Percentiles rank a stretch among this genome's conserved stretches.
phyloP scores from a whole-genome alignment of 2,797 vertebrate species.

The Psittacula derbiana region DNA sequence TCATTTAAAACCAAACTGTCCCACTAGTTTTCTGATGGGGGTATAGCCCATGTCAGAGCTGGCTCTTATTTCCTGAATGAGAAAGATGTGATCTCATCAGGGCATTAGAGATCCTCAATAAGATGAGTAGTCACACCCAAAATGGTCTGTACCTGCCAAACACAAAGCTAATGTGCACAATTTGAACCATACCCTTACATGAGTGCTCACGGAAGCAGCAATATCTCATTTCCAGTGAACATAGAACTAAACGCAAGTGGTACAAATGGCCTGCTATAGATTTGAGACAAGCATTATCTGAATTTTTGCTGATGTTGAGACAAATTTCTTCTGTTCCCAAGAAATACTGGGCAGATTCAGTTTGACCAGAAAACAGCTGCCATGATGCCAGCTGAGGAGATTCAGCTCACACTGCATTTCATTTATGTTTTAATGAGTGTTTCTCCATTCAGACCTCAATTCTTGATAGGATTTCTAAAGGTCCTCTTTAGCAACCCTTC shows the following conservation, averaged over 20 bases:
- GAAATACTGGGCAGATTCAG: neutral
- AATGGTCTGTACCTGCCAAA: neutral
- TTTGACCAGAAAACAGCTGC: neutral
- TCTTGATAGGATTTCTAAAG: neutral
- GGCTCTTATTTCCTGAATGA: neutral
- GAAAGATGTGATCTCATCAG: neutral
- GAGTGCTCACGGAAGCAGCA: neutral
- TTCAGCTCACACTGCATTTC: neutral
- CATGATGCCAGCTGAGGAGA: neutral
- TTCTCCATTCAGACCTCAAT: neutral
- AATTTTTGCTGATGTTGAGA: neutral
- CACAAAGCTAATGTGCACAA: neutral
- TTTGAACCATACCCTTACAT: neutral
- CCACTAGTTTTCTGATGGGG: neutral
- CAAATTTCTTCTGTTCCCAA: neutral
- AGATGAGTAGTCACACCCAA: neutral
- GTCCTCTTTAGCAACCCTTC: neutral
- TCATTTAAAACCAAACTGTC: neutral
- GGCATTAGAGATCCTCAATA: neutral
- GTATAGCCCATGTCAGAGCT: neutral
- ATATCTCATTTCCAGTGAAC: neutral
- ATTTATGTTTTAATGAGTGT: neutral
- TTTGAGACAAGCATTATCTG: neutral
- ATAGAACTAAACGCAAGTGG: rapidly evolving
- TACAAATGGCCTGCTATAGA: neutral